phyloP scores from a whole-genome alignment of 1,140 invertebrate genomes.

The Agraylea sexmaculata region DNA sequence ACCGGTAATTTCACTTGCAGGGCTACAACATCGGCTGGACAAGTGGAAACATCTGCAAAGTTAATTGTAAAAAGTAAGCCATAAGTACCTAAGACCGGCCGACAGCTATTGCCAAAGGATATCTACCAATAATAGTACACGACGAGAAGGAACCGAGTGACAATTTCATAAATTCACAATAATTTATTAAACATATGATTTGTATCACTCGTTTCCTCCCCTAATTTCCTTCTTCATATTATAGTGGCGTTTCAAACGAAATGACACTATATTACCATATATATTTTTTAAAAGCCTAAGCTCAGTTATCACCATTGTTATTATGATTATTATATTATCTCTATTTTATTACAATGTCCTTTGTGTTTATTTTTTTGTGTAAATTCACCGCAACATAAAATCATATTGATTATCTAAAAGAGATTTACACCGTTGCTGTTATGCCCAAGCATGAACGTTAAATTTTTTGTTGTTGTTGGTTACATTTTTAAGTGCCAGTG shows the following conservation, averaged over 20 bases:
- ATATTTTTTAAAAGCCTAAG: not conserved
- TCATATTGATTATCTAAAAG: too few relatives aligned
- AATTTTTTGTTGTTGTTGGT: not conserved
- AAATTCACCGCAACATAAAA: too few relatives aligned
- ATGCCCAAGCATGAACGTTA: too few relatives aligned
- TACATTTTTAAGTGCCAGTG: not conserved
- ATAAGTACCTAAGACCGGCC: slow-evolving; percentile 44
- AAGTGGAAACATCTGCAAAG: slow-evolving; percentile 82
- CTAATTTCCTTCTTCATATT: slow-evolving; percentile 1
- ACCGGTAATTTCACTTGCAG: slow-evolving; percentile 84
- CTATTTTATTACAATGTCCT: too few relatives aligned
- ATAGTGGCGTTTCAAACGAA: not conserved
- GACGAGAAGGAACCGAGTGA: slow-evolving; percentile 39
- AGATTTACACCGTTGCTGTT: too few relatives aligned
- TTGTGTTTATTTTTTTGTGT: too few relatives aligned
- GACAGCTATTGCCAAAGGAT: slow-evolving; percentile 17
- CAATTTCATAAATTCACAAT: slow-evolving; percentile 26
- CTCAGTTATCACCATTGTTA: slow-evolving; percentile 3
- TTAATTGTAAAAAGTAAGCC: slow-evolving; percentile 97
- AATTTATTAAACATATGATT: not conserved
- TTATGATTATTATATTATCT: slow-evolving; percentile 6
- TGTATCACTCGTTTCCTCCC: slow-evolving; percentile 7
- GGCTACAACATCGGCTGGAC: slow-evolving; percentile 80
- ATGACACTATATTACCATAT: not conserved
- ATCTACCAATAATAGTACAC: slow-evolving; percentile 28